phyloP scores from a whole-genome alignment of 2,113 vertebrate genomes.

The Thalassoma bifasciatum region DNA sequence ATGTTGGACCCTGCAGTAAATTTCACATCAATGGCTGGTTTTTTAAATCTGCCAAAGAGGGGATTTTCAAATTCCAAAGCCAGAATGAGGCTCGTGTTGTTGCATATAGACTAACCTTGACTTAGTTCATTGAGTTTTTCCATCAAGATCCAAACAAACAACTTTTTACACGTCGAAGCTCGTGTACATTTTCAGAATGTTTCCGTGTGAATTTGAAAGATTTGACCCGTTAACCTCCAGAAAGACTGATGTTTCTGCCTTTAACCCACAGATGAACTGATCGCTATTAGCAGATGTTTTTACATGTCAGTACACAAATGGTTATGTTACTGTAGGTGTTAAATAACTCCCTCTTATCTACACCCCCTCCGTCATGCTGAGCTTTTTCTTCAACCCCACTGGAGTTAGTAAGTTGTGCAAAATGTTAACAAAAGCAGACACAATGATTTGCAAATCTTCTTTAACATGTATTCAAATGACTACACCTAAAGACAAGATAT shows the following conservation, averaged over 20 bases:
- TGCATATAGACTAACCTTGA: neutral
- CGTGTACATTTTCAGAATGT: neutral
- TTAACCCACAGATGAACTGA: slow-evolving; percentile 12
- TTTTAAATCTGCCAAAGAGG: neutral
- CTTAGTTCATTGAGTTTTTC: neutral
- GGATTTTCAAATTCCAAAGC: neutral
- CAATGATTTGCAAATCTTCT: too few relatives aligned
- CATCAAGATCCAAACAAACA: neutral
- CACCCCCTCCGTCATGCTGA: neutral
- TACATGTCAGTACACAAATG: slow-evolving; percentile 9
- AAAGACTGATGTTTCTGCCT: slow-evolving; percentile 14
- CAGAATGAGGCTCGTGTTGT: too few relatives aligned
- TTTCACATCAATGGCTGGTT: neutral
- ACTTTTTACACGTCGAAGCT: slow-evolving; percentile 12
- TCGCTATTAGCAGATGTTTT: slow-evolving; percentile 12
- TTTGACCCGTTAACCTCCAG: slow-evolving; percentile 29
- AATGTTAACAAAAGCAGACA: too few relatives aligned
- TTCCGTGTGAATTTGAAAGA: slow-evolving; percentile 25
- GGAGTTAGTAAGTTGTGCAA: too few relatives aligned
- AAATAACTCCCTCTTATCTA: neutral
- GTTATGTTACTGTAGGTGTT: slow-evolving; percentile 2
- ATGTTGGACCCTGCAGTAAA: slow-evolving; percentile 24
- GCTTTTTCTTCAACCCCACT: too few relatives aligned
- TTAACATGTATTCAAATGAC: too few relatives aligned
- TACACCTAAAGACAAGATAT: too few relatives aligned